Base-by-base conservation (phyloP, 2,797 vertebrate genomes). In the Gadopsis bispinosus region DNA sequence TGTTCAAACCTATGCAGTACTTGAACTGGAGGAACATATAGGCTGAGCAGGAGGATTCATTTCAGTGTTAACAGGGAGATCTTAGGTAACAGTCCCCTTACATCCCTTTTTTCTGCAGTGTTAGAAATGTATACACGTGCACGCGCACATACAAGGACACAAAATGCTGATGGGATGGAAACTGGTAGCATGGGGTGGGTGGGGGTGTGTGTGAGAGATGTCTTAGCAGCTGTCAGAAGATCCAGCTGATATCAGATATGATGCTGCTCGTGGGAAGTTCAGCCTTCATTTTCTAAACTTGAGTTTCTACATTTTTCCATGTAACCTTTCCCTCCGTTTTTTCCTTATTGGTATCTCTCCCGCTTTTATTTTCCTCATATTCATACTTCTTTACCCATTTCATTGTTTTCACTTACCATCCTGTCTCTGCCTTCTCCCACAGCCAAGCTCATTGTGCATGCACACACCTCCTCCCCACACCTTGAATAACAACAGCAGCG, bases 161-260 rank as follows among this genome's bases (percentile, higher is more conserved):
- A 59, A 74, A 85, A 69, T 82, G 83, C 84, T 86, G 88, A 88
- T 80, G 64, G 66, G 80, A 86, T 76, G 84, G 84, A 90, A 89
- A 56, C 73, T 81, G 84, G 81, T 68, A 58, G 56, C 62, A 50
- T 48, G 65, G 58, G 17, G 39, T 13, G 53, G 47, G 13, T 29
- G 51, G 1, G 51, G 1, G 51, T 39, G 9, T 39, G 37, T 39
- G 75, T 35, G 68, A 69, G 66, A 60, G 39, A 65, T 71, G 80
- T 78, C 62, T 81, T 33, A 69, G 82, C 87, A 91, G 82, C 83
- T 86, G 86, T 89, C 77, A 79, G 65, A 75, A 54, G 50, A 81
- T 61, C 72, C 58, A 72, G 63, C 55, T 86, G 75, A 84, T 70
- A 90, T 83, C 75, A 85, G 80, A 87, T 87, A 75, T 47, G 31